These are phyloP conservation scores for Camarhynchus parvulus DNA, from an alignment of 2,113 vertebrate genomes.

Conservation along the genomic window DNA sequence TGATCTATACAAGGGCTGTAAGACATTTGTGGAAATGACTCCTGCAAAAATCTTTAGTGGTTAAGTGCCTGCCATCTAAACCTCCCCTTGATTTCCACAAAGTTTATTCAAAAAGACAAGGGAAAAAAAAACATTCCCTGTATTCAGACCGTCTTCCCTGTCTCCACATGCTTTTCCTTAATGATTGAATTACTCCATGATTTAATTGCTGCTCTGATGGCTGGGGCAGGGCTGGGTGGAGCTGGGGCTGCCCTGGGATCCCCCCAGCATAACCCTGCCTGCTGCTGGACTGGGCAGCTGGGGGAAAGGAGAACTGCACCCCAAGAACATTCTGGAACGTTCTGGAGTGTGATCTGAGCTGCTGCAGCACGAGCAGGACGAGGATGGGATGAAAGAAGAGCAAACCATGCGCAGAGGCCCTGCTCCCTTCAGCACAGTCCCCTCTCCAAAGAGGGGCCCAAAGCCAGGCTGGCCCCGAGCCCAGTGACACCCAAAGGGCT, in stretches of 20 bases:
- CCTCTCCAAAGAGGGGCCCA: no score
- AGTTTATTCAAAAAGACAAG: background rate
- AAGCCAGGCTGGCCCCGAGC: background rate
- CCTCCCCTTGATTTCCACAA: background rate
- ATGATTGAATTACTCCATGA: background rate
- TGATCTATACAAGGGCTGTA: background rate
- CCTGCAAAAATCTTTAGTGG: constrained; percentile 19
- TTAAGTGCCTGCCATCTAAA: background rate
- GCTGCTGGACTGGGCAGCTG: background rate
- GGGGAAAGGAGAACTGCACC: background rate
- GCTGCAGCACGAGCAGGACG: background rate
- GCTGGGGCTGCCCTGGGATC: background rate
- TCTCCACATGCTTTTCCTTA: background rate
- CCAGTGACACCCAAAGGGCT: accelerated
- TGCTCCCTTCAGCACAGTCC: background rate
- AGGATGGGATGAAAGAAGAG: background rate
- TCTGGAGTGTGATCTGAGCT: background rate
- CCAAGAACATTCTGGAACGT: background rate
- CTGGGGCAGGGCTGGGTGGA: background rate
- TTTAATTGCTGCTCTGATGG: background rate
- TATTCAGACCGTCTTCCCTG: background rate
- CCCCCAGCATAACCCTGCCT: background rate
- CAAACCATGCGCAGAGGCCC: background rate
- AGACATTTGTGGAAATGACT: constrained; percentile 36
- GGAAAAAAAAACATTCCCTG: background rate